Conservation (phyloP, 2,888 invertebrate species). For the Caenorhabditis sinica region DNA sequence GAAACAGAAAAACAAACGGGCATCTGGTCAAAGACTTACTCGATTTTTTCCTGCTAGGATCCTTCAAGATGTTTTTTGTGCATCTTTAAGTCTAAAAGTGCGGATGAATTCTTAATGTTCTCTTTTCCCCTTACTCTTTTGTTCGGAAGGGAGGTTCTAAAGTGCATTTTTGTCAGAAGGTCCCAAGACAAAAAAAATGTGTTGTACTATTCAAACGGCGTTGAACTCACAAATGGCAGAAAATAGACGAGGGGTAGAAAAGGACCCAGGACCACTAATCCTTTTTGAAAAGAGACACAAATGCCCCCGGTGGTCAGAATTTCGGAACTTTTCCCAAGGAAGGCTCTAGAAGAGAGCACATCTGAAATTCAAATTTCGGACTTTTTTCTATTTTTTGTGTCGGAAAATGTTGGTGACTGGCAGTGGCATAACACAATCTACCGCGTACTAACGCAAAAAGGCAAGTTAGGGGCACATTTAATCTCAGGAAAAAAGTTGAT, state of each 20-base stretch:
- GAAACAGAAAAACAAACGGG: constrained; percentile 22
- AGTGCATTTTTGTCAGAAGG: constrained; percentile 38
- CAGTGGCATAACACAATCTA: constrained; percentile 27
- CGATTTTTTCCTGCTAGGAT: constrained; percentile 17
- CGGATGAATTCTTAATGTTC: constrained; percentile 45
- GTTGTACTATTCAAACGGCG: constrained; percentile 57
- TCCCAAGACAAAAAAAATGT: constrained; percentile 31
- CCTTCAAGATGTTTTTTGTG: constrained; percentile 43
- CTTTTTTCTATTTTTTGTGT: neutral
- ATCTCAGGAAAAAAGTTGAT: constrained; percentile 63
- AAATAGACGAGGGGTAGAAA: constrained; percentile 9
- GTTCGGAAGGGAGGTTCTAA: constrained; percentile 36
- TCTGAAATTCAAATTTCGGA: constrained; percentile 23
- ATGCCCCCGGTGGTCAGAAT: constrained; percentile 38
- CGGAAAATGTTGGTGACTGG: neutral
- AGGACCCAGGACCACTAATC: constrained; percentile 54
- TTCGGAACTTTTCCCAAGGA: constrained; percentile 27
- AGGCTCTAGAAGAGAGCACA: constrained; percentile 24
- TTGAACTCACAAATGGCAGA: constrained; percentile 34
- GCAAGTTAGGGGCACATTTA: constrained; percentile 43
- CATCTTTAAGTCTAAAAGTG: neutral
- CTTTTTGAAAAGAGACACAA: constrained; percentile 39
- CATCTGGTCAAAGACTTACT: constrained; percentile 12
- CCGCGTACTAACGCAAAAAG: constrained; percentile 35
- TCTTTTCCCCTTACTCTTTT: constrained; percentile 22